Evolutionary conservation across 2,888 invertebrate species (phyloP).

Genomic region (Apodemia mormo): DNA sequence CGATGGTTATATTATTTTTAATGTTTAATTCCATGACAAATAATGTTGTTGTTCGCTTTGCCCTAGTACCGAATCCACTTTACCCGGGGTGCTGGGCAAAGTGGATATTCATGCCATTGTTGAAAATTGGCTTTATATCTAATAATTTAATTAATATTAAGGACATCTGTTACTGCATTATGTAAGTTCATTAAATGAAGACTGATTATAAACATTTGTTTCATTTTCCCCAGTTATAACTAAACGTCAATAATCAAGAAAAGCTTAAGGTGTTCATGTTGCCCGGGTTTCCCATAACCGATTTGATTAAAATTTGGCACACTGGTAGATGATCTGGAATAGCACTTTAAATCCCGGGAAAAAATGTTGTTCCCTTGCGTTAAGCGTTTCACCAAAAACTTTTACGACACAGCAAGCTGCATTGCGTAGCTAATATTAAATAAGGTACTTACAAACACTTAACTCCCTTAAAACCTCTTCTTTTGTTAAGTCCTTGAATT

Average conservation of each 20-base stretch:
- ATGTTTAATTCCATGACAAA: background rate
- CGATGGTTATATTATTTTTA: background rate
- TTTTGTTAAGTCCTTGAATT: constrained; percentile 53
- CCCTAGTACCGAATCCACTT: background rate
- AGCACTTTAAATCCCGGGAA: too few relatives aligned
- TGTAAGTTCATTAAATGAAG: background rate
- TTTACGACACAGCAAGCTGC: too few relatives aligned
- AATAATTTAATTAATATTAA: too few relatives aligned
- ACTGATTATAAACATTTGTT: background rate
- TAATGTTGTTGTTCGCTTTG: background rate
- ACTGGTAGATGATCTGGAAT: too few relatives aligned
- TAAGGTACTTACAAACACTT: constrained; percentile 48
- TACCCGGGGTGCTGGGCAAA: background rate
- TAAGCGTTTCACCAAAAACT: too few relatives aligned
- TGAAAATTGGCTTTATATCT: background rate
- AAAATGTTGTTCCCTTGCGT: too few relatives aligned
- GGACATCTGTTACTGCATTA: background rate
- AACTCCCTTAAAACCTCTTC: constrained; percentile 51
- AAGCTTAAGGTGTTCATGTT: background rate
- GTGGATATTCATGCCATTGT: background rate
- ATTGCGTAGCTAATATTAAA: background rate
- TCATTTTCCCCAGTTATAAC: too few relatives aligned
- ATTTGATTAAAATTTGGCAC: too few relatives aligned
- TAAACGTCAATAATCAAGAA: too few relatives aligned
- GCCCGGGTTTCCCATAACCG: background rate